Base-by-base conservation (phyloP, 2,797 vertebrate species). In the Chromis chromis region DNA sequence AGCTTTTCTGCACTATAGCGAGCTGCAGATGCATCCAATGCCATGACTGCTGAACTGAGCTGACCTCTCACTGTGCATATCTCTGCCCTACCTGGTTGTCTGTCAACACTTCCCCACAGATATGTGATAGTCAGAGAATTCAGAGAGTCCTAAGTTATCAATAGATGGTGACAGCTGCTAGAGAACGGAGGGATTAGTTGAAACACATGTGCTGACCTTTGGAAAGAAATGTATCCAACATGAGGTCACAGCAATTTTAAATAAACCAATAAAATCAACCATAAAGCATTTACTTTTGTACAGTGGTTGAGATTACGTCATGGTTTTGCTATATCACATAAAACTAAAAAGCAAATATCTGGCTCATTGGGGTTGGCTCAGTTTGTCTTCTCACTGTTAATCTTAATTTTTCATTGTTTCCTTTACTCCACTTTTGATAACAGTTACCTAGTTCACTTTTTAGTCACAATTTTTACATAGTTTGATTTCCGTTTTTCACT, bases 41-140 rank as follows among this genome's bases (percentile, higher is more conserved):
- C 65, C 48, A 24, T 56, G 49, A 63, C 50, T 6, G 11, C 16
- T 80, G 78, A 86, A 61, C 85, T 70, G 60, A 11, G 69, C 56
- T 70, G 79, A 87, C 81, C 86, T 78, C 44, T 76, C 25, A 4
- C 48, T 17, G 19, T 17, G 60, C 57, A 24, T 49, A 69, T 77
- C 63, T 70, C 53, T 44, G 36, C 40, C 22, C 65, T 65, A 76
- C 70, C 76, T 68, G 58, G 28, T 67, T 16, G 58, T 75, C 87
- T 81, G 81, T 86, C 76, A 70, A 25, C 87, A 69, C 74, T 2
- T 76, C 66, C 10, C 44, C 22, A 12, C 48, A 68, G 79, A 85
- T 69, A 76, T 22, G 28, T 16, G 70, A 74, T 17, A 48, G 55
- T 19, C 13, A 14, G 48, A 50, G 65, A 72, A 61, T 63, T 70